A percentile compares a stretch with the other conserved stretches of the same genome.
phyloP scores from a whole-genome alignment of 2,113 vertebrate genomes.

The Scortum barcoo region DNA sequence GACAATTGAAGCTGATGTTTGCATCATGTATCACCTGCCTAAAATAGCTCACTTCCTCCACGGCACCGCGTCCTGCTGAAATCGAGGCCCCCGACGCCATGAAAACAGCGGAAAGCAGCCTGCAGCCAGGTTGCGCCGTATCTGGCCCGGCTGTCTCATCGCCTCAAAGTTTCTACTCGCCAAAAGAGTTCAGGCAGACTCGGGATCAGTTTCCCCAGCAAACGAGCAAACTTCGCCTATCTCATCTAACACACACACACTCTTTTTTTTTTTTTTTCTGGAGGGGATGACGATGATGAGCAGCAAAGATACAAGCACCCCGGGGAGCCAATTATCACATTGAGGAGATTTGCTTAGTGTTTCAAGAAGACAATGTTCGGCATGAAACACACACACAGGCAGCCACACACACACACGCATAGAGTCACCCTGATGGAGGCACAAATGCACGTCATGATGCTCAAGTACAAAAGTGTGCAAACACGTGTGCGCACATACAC shows the following conservation, averaged over 20 bases:
- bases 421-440: no score
- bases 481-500: slow-evolving; percentile 30
- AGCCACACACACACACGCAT: slow-evolving; percentile 9
- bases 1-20: slow-evolving; percentile 14
- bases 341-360: slow-evolving; percentile 80
- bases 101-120: slow-evolving; percentile 32
- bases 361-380: slow-evolving; percentile 79
- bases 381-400: slow-evolving; percentile 54
- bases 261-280: slow-evolving; percentile 39
- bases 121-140: slow-evolving; percentile 55
- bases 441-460: slow-evolving; percentile 22
- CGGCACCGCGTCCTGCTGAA: slow-evolving; percentile 17
- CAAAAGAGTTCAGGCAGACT: slow-evolving; percentile 68
- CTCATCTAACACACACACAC: slow-evolving; percentile 58
- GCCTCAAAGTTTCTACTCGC: slow-evolving; percentile 59
- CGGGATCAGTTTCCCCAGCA: slow-evolving; percentile 60
- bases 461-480: slow-evolving; percentile 45
- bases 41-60: slow-evolving; percentile 25
- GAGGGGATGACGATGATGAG: slow-evolving; percentile 75
- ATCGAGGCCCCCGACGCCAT: slow-evolving; percentile 11
- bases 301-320: slow-evolving; percentile 76
- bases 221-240: slow-evolving; percentile 71
- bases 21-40: slow-evolving; percentile 40
- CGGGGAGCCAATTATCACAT: slow-evolving; percentile 83
- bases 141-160: slow-evolving; percentile 50